These are phyloP conservation scores for Drosophila kokeensis DNA, from an alignment of 2,888 invertebrate species.

Conservation along the genomic window DNA sequence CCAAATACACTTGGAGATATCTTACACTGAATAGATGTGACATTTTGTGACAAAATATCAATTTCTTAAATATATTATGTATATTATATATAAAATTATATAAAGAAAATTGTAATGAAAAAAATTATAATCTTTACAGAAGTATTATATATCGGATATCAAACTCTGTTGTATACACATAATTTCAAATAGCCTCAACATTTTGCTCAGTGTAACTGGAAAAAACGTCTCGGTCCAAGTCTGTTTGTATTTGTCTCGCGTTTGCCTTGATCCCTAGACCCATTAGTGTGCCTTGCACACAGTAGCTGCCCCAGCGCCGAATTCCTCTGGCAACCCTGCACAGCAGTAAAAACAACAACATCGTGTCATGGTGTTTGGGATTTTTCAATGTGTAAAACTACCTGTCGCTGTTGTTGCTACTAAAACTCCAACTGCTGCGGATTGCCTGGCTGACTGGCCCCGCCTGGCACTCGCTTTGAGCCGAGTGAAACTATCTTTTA, in stretches of 20 bases:
- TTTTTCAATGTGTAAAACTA: slow-evolving; percentile 81
- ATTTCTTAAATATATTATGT: not conserved
- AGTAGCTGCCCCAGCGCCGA: slow-evolving; percentile 38
- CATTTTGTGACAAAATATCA: not conserved
- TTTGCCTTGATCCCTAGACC: slow-evolving; percentile 78
- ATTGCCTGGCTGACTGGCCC: slow-evolving; percentile 34
- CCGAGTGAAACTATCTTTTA: slow-evolving; percentile 80
- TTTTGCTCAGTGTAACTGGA: slow-evolving; percentile 42
- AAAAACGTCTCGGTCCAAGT: slow-evolving; percentile 51
- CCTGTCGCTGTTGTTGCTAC: slow-evolving; percentile 74
- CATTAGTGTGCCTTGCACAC: slow-evolving; percentile 69
- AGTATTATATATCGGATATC: not conserved
- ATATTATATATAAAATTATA: too few relatives aligned
- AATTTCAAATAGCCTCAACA: not conserved
- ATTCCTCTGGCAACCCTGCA: slow-evolving; percentile 41
- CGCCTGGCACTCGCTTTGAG: slow-evolving; percentile 66
- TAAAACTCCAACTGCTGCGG: slow-evolving; percentile 48
- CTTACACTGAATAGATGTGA: not conserved
- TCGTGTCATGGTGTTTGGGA: slow-evolving; percentile 77
- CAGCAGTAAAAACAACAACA: slow-evolving; percentile 23
- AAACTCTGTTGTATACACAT: not conserved
- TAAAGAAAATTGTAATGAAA: not conserved
- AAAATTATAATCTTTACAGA: not conserved
- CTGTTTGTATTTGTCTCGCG: slow-evolving; percentile 77
- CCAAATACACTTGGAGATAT: slow-evolving; percentile 38